These are phyloP conservation scores for Daphoenositta chrysoptera DNA, from an alignment of 2,113 vertebrate species.

Conservation along the genomic window DNA sequence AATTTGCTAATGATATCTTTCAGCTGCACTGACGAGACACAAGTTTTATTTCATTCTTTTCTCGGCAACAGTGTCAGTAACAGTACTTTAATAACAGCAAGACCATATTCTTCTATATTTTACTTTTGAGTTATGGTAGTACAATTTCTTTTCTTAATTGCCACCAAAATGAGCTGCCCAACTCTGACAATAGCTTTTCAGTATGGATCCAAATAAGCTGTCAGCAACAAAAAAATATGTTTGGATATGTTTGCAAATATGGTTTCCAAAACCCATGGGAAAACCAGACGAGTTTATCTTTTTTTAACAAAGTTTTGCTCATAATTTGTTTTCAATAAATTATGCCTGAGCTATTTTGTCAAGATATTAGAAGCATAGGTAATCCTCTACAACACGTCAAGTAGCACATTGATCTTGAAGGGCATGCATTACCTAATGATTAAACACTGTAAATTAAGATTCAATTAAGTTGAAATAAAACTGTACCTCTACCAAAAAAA, in stretches of 20 bases:
- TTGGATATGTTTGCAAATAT: too few species aligned
- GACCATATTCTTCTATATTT: neutral
- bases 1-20: neutral
- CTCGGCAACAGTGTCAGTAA: fast-evolving
- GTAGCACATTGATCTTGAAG: neutral
- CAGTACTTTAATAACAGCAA: neutral
- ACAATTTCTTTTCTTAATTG: neutral
- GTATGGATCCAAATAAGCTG: neutral
- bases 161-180: neutral
- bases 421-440: neutral
- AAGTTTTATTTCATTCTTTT: neutral
- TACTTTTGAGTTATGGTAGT: neutral
- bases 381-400: neutral
- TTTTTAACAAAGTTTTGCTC: neutral
- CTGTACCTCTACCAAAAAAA: neutral
- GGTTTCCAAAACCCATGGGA: neutral
- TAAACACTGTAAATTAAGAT: neutral
- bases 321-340: neutral
- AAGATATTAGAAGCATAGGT: neutral
- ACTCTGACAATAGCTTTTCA: neutral
- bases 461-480: neutral
- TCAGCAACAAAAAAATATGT: neutral
- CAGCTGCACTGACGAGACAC: fast-evolving
- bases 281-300: fast-evolving
- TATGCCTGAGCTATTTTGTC: neutral